Conservation (phyloP, 2,888 invertebrate genomes). For the Eupithecia inturbata region DNA sequence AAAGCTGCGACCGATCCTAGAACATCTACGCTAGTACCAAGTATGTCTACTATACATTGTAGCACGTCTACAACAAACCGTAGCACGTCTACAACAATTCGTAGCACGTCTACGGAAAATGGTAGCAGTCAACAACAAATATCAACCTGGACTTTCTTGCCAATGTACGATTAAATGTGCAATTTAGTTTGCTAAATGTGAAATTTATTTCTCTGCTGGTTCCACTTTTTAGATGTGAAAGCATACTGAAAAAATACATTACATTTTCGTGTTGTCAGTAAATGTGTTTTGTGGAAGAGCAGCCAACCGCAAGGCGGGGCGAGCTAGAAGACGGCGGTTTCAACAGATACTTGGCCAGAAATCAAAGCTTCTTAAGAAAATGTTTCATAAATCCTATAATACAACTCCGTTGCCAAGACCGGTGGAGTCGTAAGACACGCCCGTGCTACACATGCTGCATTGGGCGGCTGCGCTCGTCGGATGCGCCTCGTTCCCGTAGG, state of each 20-base stretch:
- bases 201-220: too few species aligned
- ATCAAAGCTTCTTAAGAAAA: conserved; percentile 11
- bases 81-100: not conserved
- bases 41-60: not conserved
- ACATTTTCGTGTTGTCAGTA: not conserved
- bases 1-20: not conserved
- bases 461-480: not conserved
- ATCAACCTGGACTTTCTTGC: too few species aligned
- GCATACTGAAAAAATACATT: not conserved
- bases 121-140: not conserved
- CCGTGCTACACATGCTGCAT: not conserved
- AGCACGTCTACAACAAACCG: not conserved
- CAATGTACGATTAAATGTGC: too few species aligned
- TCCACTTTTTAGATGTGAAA: not conserved
- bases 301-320: not conserved
- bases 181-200: too few species aligned
- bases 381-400: conserved; percentile 11
- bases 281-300: not conserved
- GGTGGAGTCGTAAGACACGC: not conserved
- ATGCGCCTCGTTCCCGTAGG: not conserved
- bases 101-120: not conserved
- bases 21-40: not conserved
- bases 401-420: not conserved
- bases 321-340: not conserved
- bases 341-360: conserved; percentile 14